Evolutionary conservation across 2,888 invertebrate species (phyloP), one percentile per base, ranked within the genome.

Genomic region (Mesoligia furuncula): DNA sequence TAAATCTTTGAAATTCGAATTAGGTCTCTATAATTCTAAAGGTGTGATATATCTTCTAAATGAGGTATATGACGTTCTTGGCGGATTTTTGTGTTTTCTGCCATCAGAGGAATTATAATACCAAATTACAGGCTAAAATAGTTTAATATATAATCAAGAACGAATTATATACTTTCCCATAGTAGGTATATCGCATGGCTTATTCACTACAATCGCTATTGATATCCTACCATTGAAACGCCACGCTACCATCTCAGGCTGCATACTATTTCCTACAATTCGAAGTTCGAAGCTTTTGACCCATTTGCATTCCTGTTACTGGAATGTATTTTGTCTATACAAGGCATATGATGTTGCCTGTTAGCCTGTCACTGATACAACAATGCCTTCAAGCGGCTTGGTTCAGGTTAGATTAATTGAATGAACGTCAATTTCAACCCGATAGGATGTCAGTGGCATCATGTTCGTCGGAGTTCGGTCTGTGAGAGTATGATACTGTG

Each of bases 371-470:
- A 17, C 51, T 8, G 39, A 48, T 17, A 39, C 45, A 39, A 45
- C 54, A n/a, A 39, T 65, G 36, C 11, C 31, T 61, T 51, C 42
- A 61, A 79, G 42, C n/a, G 15, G 11, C n/a, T 51, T 11, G 13
- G n/a, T 79, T n/a, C 20, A 51, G n/a, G 20, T 51, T 17, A 31
- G 11, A 27, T 36, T 42, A 39, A 67, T 77, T 77, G 0, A 78
- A 11, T 67, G n/a, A 51, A 61, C n/a, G 31, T 42, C 65, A 39
- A 20, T 66, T 59, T 77, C 77, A 65, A 15, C 8, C 15, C 7
- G 15, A 31, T 77, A n/a, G 48, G 20, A 17, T 42, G n/a, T 66
- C 42, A 66, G 20, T 66, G 42, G 7, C 39, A 13, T 39, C 17
- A 59, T 39, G 9, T 24, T 51, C 8, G 17, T 73, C 24, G 24